A percentile compares a stretch with the other conserved stretches of the same genome.
Evolutionary conservation across 2,888 invertebrate genomes (phyloP).

Genomic region (Coronaproctus castanopsis): DNA sequence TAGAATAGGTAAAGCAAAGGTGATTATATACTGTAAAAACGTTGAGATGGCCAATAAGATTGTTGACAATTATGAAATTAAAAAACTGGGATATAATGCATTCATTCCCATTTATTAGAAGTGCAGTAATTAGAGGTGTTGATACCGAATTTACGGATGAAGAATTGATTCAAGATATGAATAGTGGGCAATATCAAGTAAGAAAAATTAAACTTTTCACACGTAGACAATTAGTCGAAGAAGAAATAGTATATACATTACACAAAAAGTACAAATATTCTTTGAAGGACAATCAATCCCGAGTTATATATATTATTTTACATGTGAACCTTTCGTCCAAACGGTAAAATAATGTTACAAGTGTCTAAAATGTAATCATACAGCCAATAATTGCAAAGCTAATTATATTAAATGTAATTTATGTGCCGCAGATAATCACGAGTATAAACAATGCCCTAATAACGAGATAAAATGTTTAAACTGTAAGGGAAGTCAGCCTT

Average conservation of each 20-base stretch:
- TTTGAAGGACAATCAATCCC: neutral
- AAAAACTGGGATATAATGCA: too few relatives aligned
- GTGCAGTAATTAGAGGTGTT: neutral
- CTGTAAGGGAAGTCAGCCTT: neutral
- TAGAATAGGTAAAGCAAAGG: neutral
- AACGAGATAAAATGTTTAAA: neutral
- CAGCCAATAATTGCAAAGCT: neutral
- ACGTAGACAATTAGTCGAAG: neutral
- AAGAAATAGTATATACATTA: neutral
- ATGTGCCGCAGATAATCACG: neutral
- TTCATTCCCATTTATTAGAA: neutral
- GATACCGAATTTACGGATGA: neutral
- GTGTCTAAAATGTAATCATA: neutral
- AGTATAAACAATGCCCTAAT: neutral
- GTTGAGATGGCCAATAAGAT: neutral
- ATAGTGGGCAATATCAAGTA: neutral
- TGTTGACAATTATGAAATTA: neutral
- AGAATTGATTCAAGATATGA: neutral
- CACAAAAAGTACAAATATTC: neutral
- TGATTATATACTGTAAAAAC: neutral
- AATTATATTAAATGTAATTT: neutral
- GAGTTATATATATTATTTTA: neutral
- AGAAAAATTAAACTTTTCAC: neutral
- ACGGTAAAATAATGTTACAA: neutral
- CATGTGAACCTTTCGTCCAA: neutral